Base-by-base conservation (phyloP, 2,888 invertebrate genomes). In the Leistus spinibarbis region DNA sequence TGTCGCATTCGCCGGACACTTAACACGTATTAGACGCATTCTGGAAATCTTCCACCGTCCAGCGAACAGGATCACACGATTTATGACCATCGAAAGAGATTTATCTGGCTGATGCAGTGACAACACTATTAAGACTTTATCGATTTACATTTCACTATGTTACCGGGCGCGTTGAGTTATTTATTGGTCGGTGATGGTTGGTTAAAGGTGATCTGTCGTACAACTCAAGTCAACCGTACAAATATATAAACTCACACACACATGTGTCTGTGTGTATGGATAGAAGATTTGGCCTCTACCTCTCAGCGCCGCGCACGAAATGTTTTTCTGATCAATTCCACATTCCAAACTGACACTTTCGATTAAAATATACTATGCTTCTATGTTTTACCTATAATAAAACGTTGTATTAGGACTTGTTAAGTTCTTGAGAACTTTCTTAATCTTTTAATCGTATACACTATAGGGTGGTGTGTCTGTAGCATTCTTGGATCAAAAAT, bases 61-160 rank as follows among this genome's bases (percentile, higher is more conserved):
- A 40, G 13, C 0, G 40, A 4, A 40, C 40, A 17, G 17, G 60
- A 9, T 17, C 3, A 7, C 66, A 40, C 16, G 60, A 69, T 69
- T 69, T 69, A 69, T 60, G 23, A 19, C 69, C 57, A 27, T 13
- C 17, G 60, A 16, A 23, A 19, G 60, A 69, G 69, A 69, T 69
- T 69, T 69, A 69, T 69, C 60, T 57, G 60, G 57, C 10, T 60
- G 60, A 69, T 69, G 69, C 56, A 69, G 69, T 69, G 69, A 69
- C 69, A 69, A 69, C 69, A 69, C 69, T 69, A 69, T 69, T 69
- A 69, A 69, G 69, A 60, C 57, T 60, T 69, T 69, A 69, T 69
- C 69, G 69, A 69, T 69, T 69, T 69, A 69, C 69, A 69, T 69
- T 69, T 60, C 60, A 68, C 68, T 68, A 68, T 22, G 60, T 60